These are phyloP conservation scores for Meghimatium bilineatum DNA, from an alignment of 2,888 invertebrate genomes.

Conservation along the genomic window DNA sequence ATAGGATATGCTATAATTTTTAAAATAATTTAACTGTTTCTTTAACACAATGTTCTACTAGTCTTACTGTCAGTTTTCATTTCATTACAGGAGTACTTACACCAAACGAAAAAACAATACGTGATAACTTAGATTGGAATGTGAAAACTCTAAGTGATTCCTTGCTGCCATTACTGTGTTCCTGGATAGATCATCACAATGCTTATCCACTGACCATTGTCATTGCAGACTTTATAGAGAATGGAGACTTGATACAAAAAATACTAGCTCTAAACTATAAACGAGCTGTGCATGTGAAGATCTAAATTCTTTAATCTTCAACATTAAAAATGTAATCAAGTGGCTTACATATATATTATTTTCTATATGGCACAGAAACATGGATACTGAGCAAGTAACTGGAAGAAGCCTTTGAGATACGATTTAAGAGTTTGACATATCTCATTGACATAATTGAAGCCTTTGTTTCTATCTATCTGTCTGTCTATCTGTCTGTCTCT, in stretches of 20 bases:
- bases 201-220: background rate
- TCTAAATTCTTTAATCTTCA: background rate
- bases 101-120: constrained; percentile 15
- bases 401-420: too few relatives aligned
- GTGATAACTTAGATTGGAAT: background rate
- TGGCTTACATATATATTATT: too few relatives aligned
- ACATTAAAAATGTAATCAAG: too few relatives aligned
- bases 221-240: constrained; percentile 43
- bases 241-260: constrained; percentile 18
- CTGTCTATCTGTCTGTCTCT: too few relatives aligned
- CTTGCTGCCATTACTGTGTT: background rate
- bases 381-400: too few relatives aligned
- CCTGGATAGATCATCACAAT: constrained; percentile 14
- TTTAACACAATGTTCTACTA: background rate
- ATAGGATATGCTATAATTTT: too few relatives aligned
- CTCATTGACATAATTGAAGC: too few relatives aligned
- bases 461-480: too few relatives aligned
- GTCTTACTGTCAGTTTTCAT: background rate
- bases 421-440: too few relatives aligned
- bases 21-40: background rate
- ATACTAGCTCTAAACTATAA: constrained; percentile 43
- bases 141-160: constrained; percentile 21
- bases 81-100: constrained; percentile 40
- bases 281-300: background rate
- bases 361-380: too few relatives aligned